These are phyloP conservation scores for Bradypodion ventrale DNA, from an alignment of 2,797 vertebrate genomes.

Conservation along the genomic window DNA sequence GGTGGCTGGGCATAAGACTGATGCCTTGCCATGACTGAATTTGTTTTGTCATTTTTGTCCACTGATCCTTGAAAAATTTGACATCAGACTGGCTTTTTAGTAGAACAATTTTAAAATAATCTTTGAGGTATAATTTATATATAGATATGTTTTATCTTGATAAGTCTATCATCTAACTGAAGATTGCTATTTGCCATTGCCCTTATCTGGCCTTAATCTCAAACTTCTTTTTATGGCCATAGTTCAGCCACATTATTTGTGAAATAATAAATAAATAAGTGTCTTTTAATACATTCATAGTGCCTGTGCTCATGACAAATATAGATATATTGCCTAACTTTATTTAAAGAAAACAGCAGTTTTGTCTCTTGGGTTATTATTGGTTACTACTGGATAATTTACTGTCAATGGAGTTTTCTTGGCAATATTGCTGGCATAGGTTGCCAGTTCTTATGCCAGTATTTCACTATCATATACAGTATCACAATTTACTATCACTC, in stretches of 20 bases:
- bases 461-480: no score
- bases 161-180: not conserved
- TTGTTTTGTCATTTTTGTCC: not conserved
- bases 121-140: not conserved
- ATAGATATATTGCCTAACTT: not conserved
- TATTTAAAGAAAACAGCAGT: no score
- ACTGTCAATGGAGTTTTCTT: no score
- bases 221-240: not conserved
- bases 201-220: not conserved
- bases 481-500: no score
- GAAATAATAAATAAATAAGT: not conserved
- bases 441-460: no score
- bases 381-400: no score
- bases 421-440: no score
- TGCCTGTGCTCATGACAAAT: not conserved
- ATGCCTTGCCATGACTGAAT: constrained; percentile 1
- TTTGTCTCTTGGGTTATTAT: no score
- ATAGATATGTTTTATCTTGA: not conserved
- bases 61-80: not conserved
- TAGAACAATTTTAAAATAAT: not conserved
- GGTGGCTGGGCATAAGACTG: not conserved
- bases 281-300: not conserved
- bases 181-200: not conserved
- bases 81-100: not conserved
- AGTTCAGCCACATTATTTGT: not conserved